Base-by-base conservation (phyloP, 1,140 invertebrate genomes). In the Camponotus vicinus region DNA sequence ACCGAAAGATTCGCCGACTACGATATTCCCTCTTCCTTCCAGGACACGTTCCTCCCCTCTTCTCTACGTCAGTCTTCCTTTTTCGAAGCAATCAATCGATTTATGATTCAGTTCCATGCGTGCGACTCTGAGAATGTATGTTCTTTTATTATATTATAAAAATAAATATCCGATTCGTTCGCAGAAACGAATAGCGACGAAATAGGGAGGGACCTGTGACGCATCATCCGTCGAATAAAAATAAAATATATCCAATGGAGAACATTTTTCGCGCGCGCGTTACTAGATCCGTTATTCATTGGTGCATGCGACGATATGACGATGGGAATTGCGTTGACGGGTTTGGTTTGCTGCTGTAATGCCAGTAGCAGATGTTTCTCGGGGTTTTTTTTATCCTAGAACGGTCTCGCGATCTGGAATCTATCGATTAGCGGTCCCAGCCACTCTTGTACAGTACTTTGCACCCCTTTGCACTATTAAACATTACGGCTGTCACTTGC, bases 131-230 rank as follows among this genome's bases (percentile, higher is more conserved):
- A 11, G 71, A n/a, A 18, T 27, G 15, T 49, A 61, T 40, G 69
- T n/a, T 45, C 27, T 73, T 83, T 83, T 83, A 83, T 75, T 83
- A 49, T 32, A 83, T 83, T 85, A 85, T 85, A 85, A 85, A 85
- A 85, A 85, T 85, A 85, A 78, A 85, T 85, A 85, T 78, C 49
- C 69, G 63, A 45, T 34, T 76, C 73, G 42, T 63, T 45, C 21
- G 18, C 40, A 34, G 32, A 37, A 15, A 52, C 49, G 4, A 18
- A 15, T 8, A 40, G 5, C 32, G 40, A 52, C 42, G 45, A 27
- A 77, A 73, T 40, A 27, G 42, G 27, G n/a, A n/a, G 21, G 34
- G 71, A 21, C 11, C 27, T 32, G 52, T 18, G 52, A 8, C 64
- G 42, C 18, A 15, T 78, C 21, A 9, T 66, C 40, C 8, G 15